phyloP scores from a whole-genome alignment of 1,140 invertebrate species.

The Diorhabda carinulata region DNA sequence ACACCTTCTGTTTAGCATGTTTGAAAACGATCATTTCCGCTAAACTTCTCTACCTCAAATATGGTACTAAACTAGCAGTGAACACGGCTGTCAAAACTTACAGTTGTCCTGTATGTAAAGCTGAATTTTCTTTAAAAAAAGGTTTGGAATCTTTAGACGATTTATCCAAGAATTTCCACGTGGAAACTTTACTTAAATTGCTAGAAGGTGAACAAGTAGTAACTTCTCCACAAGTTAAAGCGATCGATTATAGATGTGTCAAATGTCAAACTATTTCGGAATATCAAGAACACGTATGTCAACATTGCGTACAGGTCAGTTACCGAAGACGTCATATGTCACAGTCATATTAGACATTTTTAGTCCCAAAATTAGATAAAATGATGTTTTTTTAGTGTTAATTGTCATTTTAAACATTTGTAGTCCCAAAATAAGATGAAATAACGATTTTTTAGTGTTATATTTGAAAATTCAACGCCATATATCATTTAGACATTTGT shows the following conservation, averaged over 20 bases:
- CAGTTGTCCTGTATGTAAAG: constrained; percentile 39
- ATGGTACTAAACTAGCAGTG: constrained; percentile 9
- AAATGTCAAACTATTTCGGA: constrained; percentile 52
- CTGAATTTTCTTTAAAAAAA: constrained; percentile 44
- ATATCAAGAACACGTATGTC: constrained; percentile 48
- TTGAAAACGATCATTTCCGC: constrained; percentile 52
- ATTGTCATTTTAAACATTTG: no score
- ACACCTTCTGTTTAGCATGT: constrained; percentile 69
- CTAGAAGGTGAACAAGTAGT: constrained; percentile 31
- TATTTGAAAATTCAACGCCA: no score
- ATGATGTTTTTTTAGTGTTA: no score
- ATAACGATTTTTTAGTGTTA: no score
- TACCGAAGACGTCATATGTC: no score
- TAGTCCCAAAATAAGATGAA: no score
- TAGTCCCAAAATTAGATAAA: no score
- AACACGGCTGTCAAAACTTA: constrained; percentile 23
- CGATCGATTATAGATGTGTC: constrained; percentile 34
- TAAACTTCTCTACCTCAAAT: constrained; percentile 23
- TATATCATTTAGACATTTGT: no score
- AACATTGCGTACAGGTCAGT: constrained; percentile 56
- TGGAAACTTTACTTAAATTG: constrained; percentile 53
- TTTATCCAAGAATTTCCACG: constrained; percentile 58
- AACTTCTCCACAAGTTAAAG: constrained; percentile 18
- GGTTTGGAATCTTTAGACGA: constrained; percentile 47
- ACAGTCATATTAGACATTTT: no score